phyloP scores from a whole-genome alignment of 2,888 invertebrate genomes.

The Drosophila mettleri region DNA sequence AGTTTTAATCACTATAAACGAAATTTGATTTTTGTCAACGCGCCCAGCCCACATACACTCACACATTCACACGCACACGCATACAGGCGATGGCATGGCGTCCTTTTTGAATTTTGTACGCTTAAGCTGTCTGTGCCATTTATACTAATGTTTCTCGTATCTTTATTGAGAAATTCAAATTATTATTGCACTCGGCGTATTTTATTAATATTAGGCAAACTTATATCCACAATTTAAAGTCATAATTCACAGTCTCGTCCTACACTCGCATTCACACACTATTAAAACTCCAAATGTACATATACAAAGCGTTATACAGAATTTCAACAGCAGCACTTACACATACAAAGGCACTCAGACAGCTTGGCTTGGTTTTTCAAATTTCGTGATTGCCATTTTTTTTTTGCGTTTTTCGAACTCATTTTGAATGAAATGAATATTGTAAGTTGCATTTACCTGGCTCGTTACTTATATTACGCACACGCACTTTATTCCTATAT shows the following conservation, averaged over 20 bases:
- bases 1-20: background rate
- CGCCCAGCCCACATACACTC: slow-evolving; percentile 43
- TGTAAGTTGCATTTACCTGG: slow-evolving; percentile 67
- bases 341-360: slow-evolving; percentile 64
- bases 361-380: slow-evolving; percentile 69
- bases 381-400: slow-evolving; percentile 63
- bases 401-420: slow-evolving; percentile 33
- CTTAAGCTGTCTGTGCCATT: slow-evolving; percentile 46
- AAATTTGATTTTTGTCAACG: slow-evolving; percentile 28
- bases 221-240: slow-evolving; percentile 33
- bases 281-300: slow-evolving; percentile 43
- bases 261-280: slow-evolving; percentile 56
- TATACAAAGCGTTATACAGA: slow-evolving; percentile 78
- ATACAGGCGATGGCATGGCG: slow-evolving; percentile 65
- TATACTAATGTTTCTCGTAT: slow-evolving; percentile 11
- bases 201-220: slow-evolving; percentile 4
- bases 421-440: slow-evolving; percentile 51
- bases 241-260: slow-evolving; percentile 49
- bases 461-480: slow-evolving; percentile 51
- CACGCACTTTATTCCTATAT: slow-evolving; percentile 73
- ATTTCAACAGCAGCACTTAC: slow-evolving; percentile 70
- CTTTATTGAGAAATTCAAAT: slow-evolving; percentile 17
- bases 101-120: slow-evolving; percentile 65
- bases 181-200: slow-evolving; percentile 15
- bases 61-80: slow-evolving; percentile 29